A percentile compares a stretch with the other conserved stretches of the same genome.
phyloP scores from a whole-genome alignment of 2,888 invertebrate genomes.

The Parnassius smintheus region DNA sequence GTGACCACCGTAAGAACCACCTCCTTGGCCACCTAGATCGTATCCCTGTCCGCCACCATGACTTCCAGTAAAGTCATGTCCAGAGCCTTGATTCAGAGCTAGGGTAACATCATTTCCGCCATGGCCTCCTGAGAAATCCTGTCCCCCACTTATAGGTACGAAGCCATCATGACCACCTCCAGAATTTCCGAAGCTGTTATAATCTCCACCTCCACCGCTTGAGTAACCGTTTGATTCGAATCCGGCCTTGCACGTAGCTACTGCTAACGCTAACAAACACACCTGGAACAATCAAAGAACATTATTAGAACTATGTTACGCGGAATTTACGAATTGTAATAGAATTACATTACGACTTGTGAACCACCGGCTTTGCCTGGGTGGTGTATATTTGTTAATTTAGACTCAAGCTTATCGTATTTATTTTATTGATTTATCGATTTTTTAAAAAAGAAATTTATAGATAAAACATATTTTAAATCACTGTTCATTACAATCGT shows the following conservation, averaged over 20 bases:
- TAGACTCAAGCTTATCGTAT: too few species aligned
- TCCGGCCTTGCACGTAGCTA: slow-evolving; percentile 69
- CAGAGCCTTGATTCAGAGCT: slow-evolving; percentile 35
- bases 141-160: slow-evolving; percentile 32
- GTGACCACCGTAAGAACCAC: slow-evolving; percentile 35
- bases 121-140: slow-evolving; percentile 39
- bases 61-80: slow-evolving; percentile 29
- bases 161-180: slow-evolving; percentile 40
- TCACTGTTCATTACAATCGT: too few species aligned
- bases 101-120: slow-evolving; percentile 42
- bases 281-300: slow-evolving; percentile 51
- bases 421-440: too few species aligned
- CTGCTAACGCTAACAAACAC: slow-evolving; percentile 66
- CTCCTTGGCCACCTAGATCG: slow-evolving; percentile 34
- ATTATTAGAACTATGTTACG: too few species aligned
- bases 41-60: slow-evolving; percentile 26
- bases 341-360: too few species aligned
- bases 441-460: too few species aligned
- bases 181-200: slow-evolving; percentile 34
- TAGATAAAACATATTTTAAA: too few species aligned
- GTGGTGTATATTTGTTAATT: too few species aligned
- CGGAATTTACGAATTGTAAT: too few species aligned
- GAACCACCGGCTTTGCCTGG: too few species aligned
- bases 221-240: slow-evolving; percentile 45
- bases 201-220: slow-evolving; percentile 28